These are phyloP conservation scores for Galaxias olidus DNA, from an alignment of 2,797 vertebrate genomes.

Conservation along the genomic window DNA sequence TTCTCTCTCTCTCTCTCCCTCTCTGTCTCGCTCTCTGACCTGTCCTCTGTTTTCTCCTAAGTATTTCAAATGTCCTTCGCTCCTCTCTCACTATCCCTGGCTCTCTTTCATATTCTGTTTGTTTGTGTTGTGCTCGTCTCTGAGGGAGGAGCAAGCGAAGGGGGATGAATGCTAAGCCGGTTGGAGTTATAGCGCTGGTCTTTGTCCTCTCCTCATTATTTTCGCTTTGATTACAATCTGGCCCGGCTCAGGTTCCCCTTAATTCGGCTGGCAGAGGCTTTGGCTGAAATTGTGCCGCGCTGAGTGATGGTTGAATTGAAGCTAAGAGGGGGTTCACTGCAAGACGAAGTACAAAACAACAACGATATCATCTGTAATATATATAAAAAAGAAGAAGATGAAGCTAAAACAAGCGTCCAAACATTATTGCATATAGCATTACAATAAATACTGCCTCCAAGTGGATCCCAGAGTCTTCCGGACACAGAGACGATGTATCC, in stretches of 20 bases:
- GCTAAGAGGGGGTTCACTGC: constrained; percentile 39
- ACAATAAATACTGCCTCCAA: constrained; percentile 38
- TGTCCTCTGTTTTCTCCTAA: constrained; percentile 14
- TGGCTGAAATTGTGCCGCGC: constrained; percentile 72
- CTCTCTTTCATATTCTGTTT: constrained; percentile 24
- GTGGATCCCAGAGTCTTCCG: constrained; percentile 14
- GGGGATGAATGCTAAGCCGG: constrained; percentile 64
- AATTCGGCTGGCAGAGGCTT: constrained; percentile 66
- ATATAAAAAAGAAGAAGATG: constrained; percentile 33
- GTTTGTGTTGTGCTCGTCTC: constrained; percentile 34
- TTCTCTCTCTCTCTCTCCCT: constrained; percentile 19
- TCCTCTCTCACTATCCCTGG: neutral
- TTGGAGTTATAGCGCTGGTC: constrained; percentile 61
- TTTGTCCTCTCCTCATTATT: constrained; percentile 76
- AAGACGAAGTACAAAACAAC: constrained; percentile 29
- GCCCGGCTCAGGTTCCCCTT: constrained; percentile 70
- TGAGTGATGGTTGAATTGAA: constrained; percentile 79
- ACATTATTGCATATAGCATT: constrained; percentile 13
- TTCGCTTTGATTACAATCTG: constrained; percentile 78
- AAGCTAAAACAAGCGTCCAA: constrained; percentile 3
- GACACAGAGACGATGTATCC: constrained; percentile 60
- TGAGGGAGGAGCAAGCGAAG: constrained; percentile 19
- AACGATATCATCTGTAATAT: constrained; percentile 48
- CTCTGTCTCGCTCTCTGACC: constrained; percentile 23
- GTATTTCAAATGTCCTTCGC: constrained; percentile 55